phyloP scores from a whole-genome alignment of 1,140 invertebrate genomes.

The Plectrocnemia conspersa region DNA sequence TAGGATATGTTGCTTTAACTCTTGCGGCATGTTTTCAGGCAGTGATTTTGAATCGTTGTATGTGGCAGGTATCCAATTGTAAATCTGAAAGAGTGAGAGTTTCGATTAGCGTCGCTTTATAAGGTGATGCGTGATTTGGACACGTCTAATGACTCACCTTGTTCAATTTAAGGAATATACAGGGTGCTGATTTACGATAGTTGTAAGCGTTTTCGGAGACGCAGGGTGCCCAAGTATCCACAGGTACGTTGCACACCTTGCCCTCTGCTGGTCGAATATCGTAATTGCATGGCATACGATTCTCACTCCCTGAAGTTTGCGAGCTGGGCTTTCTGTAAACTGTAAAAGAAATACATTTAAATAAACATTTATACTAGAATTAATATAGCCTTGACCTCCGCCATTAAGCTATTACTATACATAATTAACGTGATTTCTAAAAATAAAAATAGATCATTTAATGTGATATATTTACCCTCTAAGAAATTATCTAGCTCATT shows the following conservation, averaged over 20 bases:
- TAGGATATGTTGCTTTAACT: slow-evolving; percentile 67
- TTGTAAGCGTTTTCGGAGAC: slow-evolving; percentile 69
- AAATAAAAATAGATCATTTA: not conserved
- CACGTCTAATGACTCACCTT: slow-evolving; percentile 53
- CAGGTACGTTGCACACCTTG: slow-evolving; percentile 49
- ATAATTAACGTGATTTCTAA: not conserved
- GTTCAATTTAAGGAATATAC: slow-evolving; percentile 80
- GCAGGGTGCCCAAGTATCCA: slow-evolving; percentile 64
- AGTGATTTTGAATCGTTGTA: slow-evolving; percentile 69
- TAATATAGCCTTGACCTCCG: not conserved
- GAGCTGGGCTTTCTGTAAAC: slow-evolving; percentile 48
- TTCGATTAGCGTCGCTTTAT: too few species aligned
- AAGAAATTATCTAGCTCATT: slow-evolving; percentile 68
- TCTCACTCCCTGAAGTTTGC: slow-evolving; percentile 42
- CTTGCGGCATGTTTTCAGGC: slow-evolving; percentile 66
- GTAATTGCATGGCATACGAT: slow-evolving; percentile 54
- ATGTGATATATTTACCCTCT: slow-evolving; percentile 53
- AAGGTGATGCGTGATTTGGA: too few species aligned
- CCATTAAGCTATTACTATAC: not conserved
- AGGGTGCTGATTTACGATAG: slow-evolving; percentile 71
- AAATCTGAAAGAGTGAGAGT: slow-evolving; percentile 61
- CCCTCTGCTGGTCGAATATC: slow-evolving; percentile 47
- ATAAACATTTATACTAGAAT: too few species aligned
- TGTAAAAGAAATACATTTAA: slow-evolving; percentile 35
- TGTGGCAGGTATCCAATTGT: slow-evolving; percentile 70